These are phyloP conservation scores for Pachycephala philippinensis DNA, from an alignment of 2,113 vertebrate species.

Conservation along the genomic window DNA sequence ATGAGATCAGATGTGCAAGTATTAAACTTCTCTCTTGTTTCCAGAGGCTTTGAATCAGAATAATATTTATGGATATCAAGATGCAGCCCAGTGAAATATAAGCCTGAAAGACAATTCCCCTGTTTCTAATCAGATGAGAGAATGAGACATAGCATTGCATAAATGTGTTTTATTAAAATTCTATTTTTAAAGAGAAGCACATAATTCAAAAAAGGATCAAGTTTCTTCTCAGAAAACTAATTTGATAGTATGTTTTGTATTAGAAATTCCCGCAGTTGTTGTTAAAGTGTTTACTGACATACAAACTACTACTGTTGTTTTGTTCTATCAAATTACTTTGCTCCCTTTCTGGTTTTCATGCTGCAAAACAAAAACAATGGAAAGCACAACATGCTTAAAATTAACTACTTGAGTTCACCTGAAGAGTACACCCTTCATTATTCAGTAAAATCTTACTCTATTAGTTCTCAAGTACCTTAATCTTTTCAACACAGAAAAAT, in stretches of 20 bases:
- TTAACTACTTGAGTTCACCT: neutral
- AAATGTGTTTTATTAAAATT: neutral
- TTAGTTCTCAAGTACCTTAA: neutral
- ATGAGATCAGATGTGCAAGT: neutral
- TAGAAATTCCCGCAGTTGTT: neutral
- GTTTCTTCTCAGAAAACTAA: neutral
- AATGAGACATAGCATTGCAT: neutral
- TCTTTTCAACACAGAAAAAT: neutral
- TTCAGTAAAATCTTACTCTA: neutral
- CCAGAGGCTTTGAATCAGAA: neutral
- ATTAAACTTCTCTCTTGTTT: neutral
- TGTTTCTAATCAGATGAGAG: neutral
- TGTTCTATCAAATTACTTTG: neutral
- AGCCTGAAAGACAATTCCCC: neutral
- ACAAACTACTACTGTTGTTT: neutral
- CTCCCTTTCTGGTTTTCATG: neutral
- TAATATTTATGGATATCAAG: neutral
- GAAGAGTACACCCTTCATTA: neutral
- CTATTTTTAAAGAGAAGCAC: neutral
- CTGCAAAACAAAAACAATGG: neutral
- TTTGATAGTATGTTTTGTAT: neutral
- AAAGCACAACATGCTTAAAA: neutral
- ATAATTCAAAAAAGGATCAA: neutral
- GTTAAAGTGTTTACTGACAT: neutral
- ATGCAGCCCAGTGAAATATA: neutral